These are phyloP conservation scores for Drosophila orena DNA, from an alignment of 1,140 invertebrate genomes.

Conservation along the genomic window DNA sequence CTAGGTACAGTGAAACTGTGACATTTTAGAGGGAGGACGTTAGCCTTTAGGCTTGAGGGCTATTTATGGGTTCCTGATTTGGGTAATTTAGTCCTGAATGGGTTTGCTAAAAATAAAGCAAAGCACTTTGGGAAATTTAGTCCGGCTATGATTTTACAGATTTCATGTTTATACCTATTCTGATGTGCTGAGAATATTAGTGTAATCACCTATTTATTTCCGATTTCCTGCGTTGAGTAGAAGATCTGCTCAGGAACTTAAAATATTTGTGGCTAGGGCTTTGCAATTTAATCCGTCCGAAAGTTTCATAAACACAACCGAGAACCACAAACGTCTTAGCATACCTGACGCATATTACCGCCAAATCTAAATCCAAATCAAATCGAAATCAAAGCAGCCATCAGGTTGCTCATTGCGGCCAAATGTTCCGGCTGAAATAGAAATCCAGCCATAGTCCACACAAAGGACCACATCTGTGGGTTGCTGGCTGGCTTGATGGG, in stretches of 20 bases:
- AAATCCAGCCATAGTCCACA: constrained; percentile 51
- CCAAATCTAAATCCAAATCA: constrained; percentile 28
- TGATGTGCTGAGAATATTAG: too few species aligned
- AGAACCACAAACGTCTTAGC: constrained; percentile 1
- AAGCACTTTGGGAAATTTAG: neutral
- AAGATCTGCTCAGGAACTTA: too few species aligned
- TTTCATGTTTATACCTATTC: too few species aligned
- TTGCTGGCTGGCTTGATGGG: constrained; percentile 1
- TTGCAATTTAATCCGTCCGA: neutral
- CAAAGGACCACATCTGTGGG: constrained; percentile 41
- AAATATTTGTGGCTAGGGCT: neutral
- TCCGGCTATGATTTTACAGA: too few species aligned
- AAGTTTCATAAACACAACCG: neutral
- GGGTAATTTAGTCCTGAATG: constrained; percentile 30
- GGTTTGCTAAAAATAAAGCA: neutral
- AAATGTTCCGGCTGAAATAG: constrained; percentile 35
- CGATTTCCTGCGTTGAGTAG: too few species aligned
- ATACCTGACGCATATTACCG: constrained; percentile 19
- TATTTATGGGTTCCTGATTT: constrained; percentile 33
- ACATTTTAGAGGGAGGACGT: neutral
- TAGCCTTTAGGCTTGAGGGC: neutral
- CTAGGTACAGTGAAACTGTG: constrained; percentile 21
- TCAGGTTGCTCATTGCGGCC: constrained; percentile 23
- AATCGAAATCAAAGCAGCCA: constrained; percentile 61
- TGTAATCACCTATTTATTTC: too few species aligned